Percentiles rank a stretch among this genome's conserved stretches.
phyloP scores from a whole-genome alignment of 2,113 vertebrate species.

The Micronisus gabar region DNA sequence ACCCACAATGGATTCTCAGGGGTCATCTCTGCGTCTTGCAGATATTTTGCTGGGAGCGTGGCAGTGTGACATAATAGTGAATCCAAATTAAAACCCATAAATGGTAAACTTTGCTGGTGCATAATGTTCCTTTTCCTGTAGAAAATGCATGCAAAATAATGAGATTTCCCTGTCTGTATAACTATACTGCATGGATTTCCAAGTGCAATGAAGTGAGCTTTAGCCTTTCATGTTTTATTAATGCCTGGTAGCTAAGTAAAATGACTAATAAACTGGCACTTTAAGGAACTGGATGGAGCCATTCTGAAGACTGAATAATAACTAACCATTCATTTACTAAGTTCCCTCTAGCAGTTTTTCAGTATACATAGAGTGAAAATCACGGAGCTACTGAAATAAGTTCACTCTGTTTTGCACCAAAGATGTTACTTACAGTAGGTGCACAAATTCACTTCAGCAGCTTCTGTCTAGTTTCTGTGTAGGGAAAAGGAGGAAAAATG shows the following conservation, averaged over 20 bases:
- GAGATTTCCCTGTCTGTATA: neutral
- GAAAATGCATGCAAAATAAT: neutral
- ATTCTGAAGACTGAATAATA: constrained; percentile 17
- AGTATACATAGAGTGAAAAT: neutral
- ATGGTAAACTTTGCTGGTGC: neutral
- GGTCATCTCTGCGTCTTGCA: neutral
- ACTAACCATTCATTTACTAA: constrained; percentile 12
- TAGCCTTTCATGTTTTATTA: constrained; percentile 51
- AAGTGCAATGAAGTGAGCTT: constrained; percentile 13
- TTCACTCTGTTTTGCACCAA: neutral
- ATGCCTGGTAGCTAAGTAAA: constrained; percentile 34
- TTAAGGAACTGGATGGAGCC: constrained; percentile 28
- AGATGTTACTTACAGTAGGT: neutral
- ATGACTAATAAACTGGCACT: constrained; percentile 50
- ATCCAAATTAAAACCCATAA: neutral
- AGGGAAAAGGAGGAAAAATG: neutral
- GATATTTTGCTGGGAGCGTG: neutral
- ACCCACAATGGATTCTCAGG: neutral
- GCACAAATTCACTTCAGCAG: neutral
- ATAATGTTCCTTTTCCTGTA: neutral
- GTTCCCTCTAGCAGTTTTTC: neutral
- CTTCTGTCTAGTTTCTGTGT: neutral
- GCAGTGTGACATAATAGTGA: neutral
- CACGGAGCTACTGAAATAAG: neutral
- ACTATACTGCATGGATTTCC: neutral